phyloP scores from a whole-genome alignment of 2,888 invertebrate species.

The Camptogramma bilineatum region DNA sequence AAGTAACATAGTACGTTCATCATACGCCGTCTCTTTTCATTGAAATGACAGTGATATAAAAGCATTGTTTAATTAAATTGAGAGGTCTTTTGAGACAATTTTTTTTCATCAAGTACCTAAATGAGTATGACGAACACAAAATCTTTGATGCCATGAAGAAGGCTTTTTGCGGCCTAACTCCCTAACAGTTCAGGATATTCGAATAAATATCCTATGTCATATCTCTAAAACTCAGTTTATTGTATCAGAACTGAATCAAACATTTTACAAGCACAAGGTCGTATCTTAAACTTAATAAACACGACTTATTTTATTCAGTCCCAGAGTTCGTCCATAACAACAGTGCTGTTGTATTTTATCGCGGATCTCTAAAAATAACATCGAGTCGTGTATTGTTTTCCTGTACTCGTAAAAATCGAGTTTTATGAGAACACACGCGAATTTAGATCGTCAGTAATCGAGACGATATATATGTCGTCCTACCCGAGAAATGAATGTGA shows the following conservation, averaged over 20 bases:
- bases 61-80: too few species aligned
- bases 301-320: conserved; percentile 13
- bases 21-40: too few species aligned
- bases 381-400: conserved; percentile 44
- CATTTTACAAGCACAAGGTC: background rate
- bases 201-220: too few species aligned
- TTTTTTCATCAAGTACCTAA: too few species aligned
- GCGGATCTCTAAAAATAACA: conserved; percentile 43
- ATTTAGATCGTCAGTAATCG: conserved; percentile 43
- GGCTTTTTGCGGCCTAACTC: too few species aligned
- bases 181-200: too few species aligned
- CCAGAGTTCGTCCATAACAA: conserved; percentile 10
- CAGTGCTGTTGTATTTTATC: conserved; percentile 28
- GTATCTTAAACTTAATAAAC: conserved; percentile 8
- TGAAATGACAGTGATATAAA: too few species aligned
- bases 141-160: too few species aligned
- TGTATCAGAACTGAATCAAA: background rate
- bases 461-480: conserved; percentile 26
- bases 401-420: conserved; percentile 39
- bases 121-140: too few species aligned
- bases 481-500: conserved; percentile 15
- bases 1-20: too few species aligned
- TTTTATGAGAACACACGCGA: conserved; percentile 43
- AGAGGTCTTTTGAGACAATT: too few species aligned
- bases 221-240: background rate